Conservation (phyloP, 1,140 invertebrate genomes). For the Formica selysi region DNA sequence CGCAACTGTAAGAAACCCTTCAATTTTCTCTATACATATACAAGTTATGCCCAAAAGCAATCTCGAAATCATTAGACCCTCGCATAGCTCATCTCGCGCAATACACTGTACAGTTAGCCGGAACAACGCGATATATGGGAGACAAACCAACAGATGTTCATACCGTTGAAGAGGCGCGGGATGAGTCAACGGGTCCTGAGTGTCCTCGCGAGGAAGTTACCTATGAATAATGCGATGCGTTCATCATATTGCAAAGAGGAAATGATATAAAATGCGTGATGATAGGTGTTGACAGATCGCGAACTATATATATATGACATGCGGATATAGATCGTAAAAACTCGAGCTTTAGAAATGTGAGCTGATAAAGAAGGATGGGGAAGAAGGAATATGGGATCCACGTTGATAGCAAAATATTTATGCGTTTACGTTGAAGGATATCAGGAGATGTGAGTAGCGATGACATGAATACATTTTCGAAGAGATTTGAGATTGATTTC, state of each 20-base stretch:
- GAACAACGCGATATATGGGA: conserved; percentile 45
- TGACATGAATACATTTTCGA: conserved; percentile 14
- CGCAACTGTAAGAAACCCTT: background rate
- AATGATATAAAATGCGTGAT: conserved; percentile 5
- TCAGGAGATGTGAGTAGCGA: background rate
- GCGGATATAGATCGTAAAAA: conserved; percentile 13
- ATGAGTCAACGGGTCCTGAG: conserved; percentile 29
- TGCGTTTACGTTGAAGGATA: conserved; percentile 21
- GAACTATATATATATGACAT: conserved; percentile 32
- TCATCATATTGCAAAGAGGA: conserved; percentile 24
- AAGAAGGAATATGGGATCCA: conserved; percentile 13
- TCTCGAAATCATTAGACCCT: conserved; percentile 22
- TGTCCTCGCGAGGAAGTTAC: conserved; percentile 41
- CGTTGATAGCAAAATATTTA: conserved; percentile 50
- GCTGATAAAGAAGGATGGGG: background rate
- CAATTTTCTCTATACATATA: background rate
- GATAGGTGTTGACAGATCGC: conserved; percentile 45
- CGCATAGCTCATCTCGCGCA: background rate
- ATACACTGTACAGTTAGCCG: conserved; percentile 56
- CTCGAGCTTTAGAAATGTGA: conserved; percentile 43
- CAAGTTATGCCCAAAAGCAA: background rate
- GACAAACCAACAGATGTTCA: conserved; percentile 36
- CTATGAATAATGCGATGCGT: conserved; percentile 1
- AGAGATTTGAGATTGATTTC: background rate
- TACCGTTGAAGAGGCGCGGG: conserved; percentile 53